Evolutionary conservation across 2,797 vertebrate species (phyloP).

Genomic region (Sebastes vulpes): DNA sequence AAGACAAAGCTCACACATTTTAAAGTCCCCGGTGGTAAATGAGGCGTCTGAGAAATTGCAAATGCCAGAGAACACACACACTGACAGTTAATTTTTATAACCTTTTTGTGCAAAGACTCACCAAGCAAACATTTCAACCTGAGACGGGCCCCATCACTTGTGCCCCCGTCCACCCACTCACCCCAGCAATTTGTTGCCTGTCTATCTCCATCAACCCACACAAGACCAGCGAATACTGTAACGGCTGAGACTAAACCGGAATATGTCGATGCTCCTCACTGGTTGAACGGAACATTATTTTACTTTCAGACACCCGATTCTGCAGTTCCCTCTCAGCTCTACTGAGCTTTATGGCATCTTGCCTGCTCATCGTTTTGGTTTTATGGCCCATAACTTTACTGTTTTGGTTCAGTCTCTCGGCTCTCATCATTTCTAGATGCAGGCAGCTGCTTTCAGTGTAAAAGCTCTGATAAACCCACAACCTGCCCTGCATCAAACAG

Average conservation of each 20-base stretch:
- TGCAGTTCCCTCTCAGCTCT: neutral
- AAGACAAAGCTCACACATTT: conserved; percentile 83
- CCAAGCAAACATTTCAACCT: conserved; percentile 71
- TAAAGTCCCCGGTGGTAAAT: conserved; percentile 82
- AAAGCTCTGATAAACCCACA: neutral
- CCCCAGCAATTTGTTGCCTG: conserved; percentile 54
- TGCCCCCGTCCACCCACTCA: conserved; percentile 61
- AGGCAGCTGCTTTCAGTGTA: neutral
- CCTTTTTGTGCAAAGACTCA: conserved; percentile 76
- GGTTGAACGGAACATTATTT: neutral
- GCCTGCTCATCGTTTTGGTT: conserved; percentile 12
- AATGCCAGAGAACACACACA: conserved; percentile 72
- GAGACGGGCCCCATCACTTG: conserved; percentile 57
- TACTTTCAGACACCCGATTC: neutral
- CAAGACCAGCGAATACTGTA: conserved; percentile 41
- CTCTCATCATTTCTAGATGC: neutral
- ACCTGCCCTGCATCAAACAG: neutral
- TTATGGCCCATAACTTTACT: neutral
- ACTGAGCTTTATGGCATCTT: neutral
- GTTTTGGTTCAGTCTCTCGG: neutral
- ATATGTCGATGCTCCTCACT: conserved; percentile 7
- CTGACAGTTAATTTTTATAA: conserved; percentile 82
- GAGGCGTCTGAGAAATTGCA: conserved; percentile 83
- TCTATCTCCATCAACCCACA: conserved; percentile 62
- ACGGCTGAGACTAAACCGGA: conserved; percentile 34